Percentiles rank a stretch among this genome's conserved stretches.
These are phyloP conservation scores for Gonatopus flavifemur DNA, from an alignment of 1,140 invertebrate species.

Conservation along the genomic window DNA sequence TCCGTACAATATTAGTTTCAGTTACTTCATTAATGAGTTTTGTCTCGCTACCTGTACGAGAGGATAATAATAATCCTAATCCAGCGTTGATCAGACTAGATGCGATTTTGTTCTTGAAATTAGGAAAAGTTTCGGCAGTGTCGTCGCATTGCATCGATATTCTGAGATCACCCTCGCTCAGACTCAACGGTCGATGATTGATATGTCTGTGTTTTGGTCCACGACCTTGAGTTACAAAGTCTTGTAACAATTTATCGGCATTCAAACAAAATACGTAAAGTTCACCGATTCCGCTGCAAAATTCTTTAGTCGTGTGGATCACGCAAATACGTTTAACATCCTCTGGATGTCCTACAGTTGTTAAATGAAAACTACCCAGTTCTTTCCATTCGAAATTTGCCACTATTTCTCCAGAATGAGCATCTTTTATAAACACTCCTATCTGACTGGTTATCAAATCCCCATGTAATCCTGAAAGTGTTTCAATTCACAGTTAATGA, in stretches of 20 bases:
- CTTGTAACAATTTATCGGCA: conserved; percentile 49
- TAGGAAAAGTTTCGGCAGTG: conserved; percentile 28
- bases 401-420: conserved; percentile 51
- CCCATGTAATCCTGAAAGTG: conserved; percentile 54
- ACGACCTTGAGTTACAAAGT: conserved; percentile 55
- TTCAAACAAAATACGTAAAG: conserved; percentile 57
- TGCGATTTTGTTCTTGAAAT: conserved; percentile 38
- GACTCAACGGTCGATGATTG: conserved; percentile 49
- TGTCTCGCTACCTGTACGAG: conserved; percentile 37
- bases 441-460: conserved; percentile 52
- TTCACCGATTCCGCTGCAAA: conserved; percentile 56
- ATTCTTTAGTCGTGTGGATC: conserved; percentile 60
- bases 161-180: conserved; percentile 59
- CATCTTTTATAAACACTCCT: conserved; percentile 57
- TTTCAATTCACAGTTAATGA: conserved; percentile 1
- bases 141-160: conserved; percentile 20
- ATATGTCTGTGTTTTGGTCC: conserved; percentile 37
- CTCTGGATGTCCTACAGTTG: conserved; percentile 51
- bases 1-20: conserved; percentile 18
- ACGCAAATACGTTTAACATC: conserved; percentile 61
- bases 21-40: conserved; percentile 32
- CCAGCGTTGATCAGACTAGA: conserved; percentile 44
- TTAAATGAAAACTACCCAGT: conserved; percentile 57
- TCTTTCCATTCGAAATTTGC: conserved; percentile 59
- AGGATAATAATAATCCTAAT: conserved; percentile 38